A percentile compares a stretch with the other conserved stretches of the same genome.
Evolutionary conservation across 2,113 vertebrate genomes (phyloP).

Genomic region (Edolisoma coerulescens): DNA sequence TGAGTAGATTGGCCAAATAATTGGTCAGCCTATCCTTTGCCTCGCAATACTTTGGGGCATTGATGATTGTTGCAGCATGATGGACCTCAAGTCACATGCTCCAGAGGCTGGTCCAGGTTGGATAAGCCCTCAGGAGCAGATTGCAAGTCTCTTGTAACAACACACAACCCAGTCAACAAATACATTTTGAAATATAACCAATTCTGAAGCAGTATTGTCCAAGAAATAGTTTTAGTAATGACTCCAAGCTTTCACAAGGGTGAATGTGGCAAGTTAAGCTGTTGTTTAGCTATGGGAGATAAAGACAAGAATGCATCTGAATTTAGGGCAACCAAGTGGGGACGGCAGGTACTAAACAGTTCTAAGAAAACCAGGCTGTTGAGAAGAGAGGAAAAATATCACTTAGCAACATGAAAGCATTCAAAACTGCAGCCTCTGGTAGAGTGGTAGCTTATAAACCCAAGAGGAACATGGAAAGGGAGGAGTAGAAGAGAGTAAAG

Average conservation of each 20-base stretch:
- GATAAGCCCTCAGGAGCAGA: neutral
- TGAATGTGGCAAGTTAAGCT: neutral
- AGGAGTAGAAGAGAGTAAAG: neutral
- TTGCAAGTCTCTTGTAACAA: neutral
- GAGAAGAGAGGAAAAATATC: neutral
- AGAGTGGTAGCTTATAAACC: neutral
- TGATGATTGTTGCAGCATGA: neutral
- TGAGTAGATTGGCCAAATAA: neutral
- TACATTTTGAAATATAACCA: neutral
- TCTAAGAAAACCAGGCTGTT: neutral
- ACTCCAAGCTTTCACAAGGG: neutral
- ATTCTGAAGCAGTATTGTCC: neutral
- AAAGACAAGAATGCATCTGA: neutral
- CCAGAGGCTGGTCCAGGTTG: neutral
- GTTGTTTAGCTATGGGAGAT: neutral
- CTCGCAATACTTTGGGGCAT: neutral
- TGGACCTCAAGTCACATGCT: accelerated
- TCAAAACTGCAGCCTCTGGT: neutral
- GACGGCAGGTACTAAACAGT: neutral
- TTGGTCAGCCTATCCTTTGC: neutral
- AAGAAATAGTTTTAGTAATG: neutral
- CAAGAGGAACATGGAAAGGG: neutral
- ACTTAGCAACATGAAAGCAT: neutral
- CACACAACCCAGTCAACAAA: neutral
- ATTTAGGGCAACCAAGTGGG: neutral